Evolutionary conservation across 2,797 vertebrate genomes (phyloP), one percentile per base, ranked within the genome.

Genomic region (Amniataba percoides): DNA sequence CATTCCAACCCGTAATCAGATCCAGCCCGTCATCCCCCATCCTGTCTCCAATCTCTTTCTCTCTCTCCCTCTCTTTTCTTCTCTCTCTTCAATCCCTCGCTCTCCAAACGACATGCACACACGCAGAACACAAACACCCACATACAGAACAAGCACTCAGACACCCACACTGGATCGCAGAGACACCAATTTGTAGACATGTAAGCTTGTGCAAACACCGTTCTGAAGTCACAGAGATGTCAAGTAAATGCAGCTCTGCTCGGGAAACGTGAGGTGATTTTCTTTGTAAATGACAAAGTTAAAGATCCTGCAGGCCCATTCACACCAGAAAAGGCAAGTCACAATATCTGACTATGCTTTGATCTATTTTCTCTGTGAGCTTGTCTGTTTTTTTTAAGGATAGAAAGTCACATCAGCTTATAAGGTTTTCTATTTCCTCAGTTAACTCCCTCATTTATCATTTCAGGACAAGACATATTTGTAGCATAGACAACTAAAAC

Each of bases 1-100:
- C 91, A 93, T 93, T 93, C 91, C 91, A 93, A 85, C 89, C 85
- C 82, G 88, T 95, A 94, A 95, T 95, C 92, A 94, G 89, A 95
- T 94, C 93, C 94, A 94, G 91, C 84, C 90, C 89, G 89, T 92
- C 89, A 90, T 86, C 90, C 92, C 88, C 91, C 92, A 87, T 91
- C 81, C 85, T 77, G 69, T 85, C 89, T 90, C 83, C 88, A 65
- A 85, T 88, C 88, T 88, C 86, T 78, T 9, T 76, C 78, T 75
- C 67, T 66, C 59, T 59, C 66, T 53, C 27, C 55, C 36, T 52
- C 16, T 60, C 31, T 77, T 60, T 49, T 74, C 49, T 21, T 81
- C 53, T 55, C 76, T 43, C 61, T 14, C 51, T 19, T 61, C 64
- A 39, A 36, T 65, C 71, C 39, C n/a, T 43, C 61, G 75, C 58